Percentiles rank a stretch among this genome's conserved stretches.
Evolutionary conservation across 1,140 invertebrate species (phyloP).

Genomic region (Papilio glaucus): DNA sequence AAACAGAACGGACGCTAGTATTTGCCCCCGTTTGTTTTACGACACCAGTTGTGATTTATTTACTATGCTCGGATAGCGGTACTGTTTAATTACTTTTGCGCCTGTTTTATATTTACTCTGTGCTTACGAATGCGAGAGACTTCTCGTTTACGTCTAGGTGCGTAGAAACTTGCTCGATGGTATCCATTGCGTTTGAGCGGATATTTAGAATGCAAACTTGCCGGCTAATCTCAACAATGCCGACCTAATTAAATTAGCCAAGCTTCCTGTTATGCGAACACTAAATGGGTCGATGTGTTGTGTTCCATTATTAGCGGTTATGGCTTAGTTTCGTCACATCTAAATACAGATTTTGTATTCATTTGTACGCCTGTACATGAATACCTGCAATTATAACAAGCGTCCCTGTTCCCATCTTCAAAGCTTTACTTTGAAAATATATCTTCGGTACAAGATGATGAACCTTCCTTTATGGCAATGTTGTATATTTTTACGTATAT

Average conservation of each 20-base stretch:
- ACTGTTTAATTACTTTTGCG: slow-evolving; percentile 70
- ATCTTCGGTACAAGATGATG: too few species aligned
- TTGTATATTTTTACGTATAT: too few species aligned
- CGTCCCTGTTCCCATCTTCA: too few species aligned
- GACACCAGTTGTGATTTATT: slow-evolving; percentile 65
- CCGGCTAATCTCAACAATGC: slow-evolving; percentile 13
- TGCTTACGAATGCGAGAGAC: slow-evolving; percentile 45
- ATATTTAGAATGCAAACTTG: slow-evolving; percentile 25
- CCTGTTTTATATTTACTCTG: slow-evolving; percentile 61
- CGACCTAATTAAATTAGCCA: slow-evolving; percentile 15
- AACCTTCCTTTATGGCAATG: too few species aligned
- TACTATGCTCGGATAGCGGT: slow-evolving; percentile 68
- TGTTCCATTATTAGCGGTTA: slow-evolving; percentile 14
- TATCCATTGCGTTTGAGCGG: slow-evolving; percentile 16
- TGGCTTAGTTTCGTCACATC: neutral
- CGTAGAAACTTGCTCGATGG: neutral
- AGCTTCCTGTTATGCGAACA: slow-evolving; percentile 17
- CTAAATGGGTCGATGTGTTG: slow-evolving; percentile 1
- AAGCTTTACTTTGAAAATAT: too few species aligned
- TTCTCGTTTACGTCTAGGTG: slow-evolving; percentile 40
- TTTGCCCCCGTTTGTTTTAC: slow-evolving; percentile 64
- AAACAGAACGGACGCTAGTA: slow-evolving; percentile 51
- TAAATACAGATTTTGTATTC: neutral
- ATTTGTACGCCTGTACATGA: too few species aligned
- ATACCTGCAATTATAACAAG: too few species aligned